Base-by-base conservation (phyloP, 2,113 vertebrate species). In the Quiscalus mexicanus region DNA sequence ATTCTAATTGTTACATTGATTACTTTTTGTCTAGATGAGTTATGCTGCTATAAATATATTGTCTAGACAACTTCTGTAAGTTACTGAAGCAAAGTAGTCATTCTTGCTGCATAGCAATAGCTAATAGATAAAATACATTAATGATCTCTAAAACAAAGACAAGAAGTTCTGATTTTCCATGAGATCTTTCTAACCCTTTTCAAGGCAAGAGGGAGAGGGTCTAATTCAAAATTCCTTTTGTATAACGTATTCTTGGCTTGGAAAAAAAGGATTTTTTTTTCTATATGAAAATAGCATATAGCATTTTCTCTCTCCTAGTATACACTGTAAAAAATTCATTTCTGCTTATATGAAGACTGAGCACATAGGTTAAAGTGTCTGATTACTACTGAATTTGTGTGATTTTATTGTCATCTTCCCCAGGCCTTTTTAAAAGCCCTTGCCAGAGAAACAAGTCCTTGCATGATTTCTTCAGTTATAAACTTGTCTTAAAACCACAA, bases 1-100 rank as follows among this genome's bases (percentile, higher is more conserved):
- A 59, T 91, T 90, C 37, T 59, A 24, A 42, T 81, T 73, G 42
- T 79, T 62, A 50, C 13, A 44, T 33, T 15, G 4, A 73, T 84
- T 87, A 82, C 11, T 90, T 85, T 95, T 95, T 89, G 28, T 91
- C 69, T 92, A 81, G 45, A 53, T 90, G 89, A 95, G 30, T 76
- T 92, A 33, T 74, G 41, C 42, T 94, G 84, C 84, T 64, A 52
- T 79, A 90, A 94, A 92, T 52, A 79, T 17, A 3, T 77, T 92
- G 52, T 81, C 87, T 94, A 63, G 70, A 82, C 92, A 67, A 47
- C 65, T 91, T 96, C 86, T 70, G 6, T 44, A 87, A 93, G 69
- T 73, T 90, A 88, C 71, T 84, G 87, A 77, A 71, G 55, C 74
- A 71, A 84, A 81, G 70, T 74, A 56, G 64, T 93, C 25, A 52